Conservation (phyloP, 2,797 vertebrate genomes). For the Sebastes cheni region DNA sequence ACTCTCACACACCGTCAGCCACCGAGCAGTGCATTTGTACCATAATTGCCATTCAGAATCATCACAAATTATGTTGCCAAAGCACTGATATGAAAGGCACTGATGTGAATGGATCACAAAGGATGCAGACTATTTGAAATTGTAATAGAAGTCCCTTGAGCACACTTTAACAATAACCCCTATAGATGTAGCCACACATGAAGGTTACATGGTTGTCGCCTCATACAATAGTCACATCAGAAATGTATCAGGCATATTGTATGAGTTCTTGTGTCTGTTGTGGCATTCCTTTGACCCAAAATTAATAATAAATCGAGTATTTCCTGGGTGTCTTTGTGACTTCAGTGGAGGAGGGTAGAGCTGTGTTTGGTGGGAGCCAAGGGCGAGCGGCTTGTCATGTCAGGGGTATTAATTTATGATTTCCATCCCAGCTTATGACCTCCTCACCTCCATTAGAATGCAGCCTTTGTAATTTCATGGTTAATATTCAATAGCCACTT, state of each 20-base stretch:
- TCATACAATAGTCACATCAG: slow-evolving; percentile 69
- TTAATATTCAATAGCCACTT: slow-evolving; percentile 89
- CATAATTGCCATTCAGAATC: neutral
- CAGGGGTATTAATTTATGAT: slow-evolving; percentile 87
- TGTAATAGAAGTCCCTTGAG: slow-evolving; percentile 38
- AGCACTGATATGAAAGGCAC: slow-evolving; percentile 12
- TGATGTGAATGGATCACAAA: slow-evolving; percentile 41
- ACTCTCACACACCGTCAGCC: neutral
- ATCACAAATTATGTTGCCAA: slow-evolving; percentile 13
- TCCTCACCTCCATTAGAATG: slow-evolving; percentile 87
- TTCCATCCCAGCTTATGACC: slow-evolving; percentile 86
- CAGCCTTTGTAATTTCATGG: slow-evolving; percentile 88
- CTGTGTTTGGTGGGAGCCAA: slow-evolving; percentile 75
- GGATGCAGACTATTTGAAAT: slow-evolving; percentile 41
- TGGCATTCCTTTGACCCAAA: slow-evolving; percentile 77
- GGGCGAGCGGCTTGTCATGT: slow-evolving; percentile 83
- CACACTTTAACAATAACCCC: slow-evolving; percentile 52
- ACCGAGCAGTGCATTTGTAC: neutral
- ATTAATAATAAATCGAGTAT: slow-evolving; percentile 83
- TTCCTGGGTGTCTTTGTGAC: slow-evolving; percentile 73
- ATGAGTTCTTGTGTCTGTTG: slow-evolving; percentile 63
- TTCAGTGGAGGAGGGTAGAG: slow-evolving; percentile 60
- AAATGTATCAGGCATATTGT: slow-evolving; percentile 69
- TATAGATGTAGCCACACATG: slow-evolving; percentile 54
- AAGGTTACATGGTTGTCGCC: slow-evolving; percentile 67